A percentile compares a stretch with the other conserved stretches of the same genome.
Conservation (phyloP, 2,797 vertebrate species). For the Paramormyrops hopkinsi region DNA sequence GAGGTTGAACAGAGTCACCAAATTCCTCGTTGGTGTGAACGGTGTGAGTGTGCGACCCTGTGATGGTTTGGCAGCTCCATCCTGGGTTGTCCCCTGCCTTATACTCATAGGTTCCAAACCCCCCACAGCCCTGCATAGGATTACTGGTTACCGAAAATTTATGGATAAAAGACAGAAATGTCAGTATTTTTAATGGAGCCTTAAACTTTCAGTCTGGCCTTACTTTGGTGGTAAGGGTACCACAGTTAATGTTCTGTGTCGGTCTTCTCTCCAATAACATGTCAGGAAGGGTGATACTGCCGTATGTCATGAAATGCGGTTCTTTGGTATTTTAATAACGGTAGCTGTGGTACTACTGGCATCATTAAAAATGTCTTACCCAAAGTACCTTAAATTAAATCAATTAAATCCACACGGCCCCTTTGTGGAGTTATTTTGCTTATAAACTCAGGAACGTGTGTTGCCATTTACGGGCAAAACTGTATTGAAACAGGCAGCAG, state of each 20-base stretch:
- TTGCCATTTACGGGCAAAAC: background rate
- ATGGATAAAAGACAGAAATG: background rate
- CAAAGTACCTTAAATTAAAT: constrained; percentile 1
- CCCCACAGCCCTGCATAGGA: background rate
- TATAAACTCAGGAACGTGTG: background rate
- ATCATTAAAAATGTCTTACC: background rate
- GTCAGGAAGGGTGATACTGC: background rate
- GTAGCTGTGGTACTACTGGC: background rate
- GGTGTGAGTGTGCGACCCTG: background rate
- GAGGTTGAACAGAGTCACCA: background rate
- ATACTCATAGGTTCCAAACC: background rate
- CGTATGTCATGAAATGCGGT: background rate
- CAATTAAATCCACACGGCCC: background rate
- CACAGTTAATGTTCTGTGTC: background rate
- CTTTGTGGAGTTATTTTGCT: background rate
- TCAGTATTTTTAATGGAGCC: background rate
- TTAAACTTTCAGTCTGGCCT: background rate
- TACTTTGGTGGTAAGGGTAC: background rate
- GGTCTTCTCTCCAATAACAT: background rate
- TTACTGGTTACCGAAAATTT: background rate
- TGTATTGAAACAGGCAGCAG: background rate
- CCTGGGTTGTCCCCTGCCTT: background rate
- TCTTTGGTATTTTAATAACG: background rate
- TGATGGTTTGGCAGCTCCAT: background rate
- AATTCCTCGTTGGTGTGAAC: background rate